Base-by-base conservation (phyloP, 2,888 invertebrate species). In the Drosophila tripunctata region DNA sequence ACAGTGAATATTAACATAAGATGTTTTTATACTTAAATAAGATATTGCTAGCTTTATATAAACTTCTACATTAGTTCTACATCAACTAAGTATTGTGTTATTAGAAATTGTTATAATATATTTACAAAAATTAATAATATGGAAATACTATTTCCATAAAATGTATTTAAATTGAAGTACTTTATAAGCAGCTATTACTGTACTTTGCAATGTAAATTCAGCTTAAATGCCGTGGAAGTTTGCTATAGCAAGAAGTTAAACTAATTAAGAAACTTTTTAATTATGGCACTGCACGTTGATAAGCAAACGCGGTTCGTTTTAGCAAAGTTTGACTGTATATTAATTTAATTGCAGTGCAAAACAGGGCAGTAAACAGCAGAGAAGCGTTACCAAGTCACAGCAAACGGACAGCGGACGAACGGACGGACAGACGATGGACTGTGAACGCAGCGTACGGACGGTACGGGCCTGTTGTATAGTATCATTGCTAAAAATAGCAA, bases 401-500 rank as follows among this genome's bases (percentile, higher is more conserved):
- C 45, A 10, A 31, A 60, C 51, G 6, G 50, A 12, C 10, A n/a
- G 36, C 14, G 22, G 45, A 45, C 44, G 12, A 24, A 22, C 15
- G 15, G 35, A 38, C 35, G 27, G 27, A 10, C 8, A 27, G 27
- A 10, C 33, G 41, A 71, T 56, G 67, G 58, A 57, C 62, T 51
- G 48, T 70, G 70, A 54, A 6, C 38, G n/a, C n/a, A 50, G 51
- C 17, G 51, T 21, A 57, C 57, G 54, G 41, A 24, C 31, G n/a
- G 51, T 21, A 57, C 57, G 54, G 41, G 30, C 31, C 60, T 60
- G 63, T 70, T 80, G 78, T 77, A n/a, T n/a, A n/a, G n/a, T n/a
- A 84, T 83, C 83, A 83, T 65, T 81, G 78, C 83, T 83, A 83
- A 73, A 83, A 83, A 83, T 83, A 83, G 85, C 68, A 86, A 85